Percentiles rank a stretch among this genome's conserved stretches.
Conservation (phyloP, 2,888 invertebrate species). For the Epinotia nisella region DNA sequence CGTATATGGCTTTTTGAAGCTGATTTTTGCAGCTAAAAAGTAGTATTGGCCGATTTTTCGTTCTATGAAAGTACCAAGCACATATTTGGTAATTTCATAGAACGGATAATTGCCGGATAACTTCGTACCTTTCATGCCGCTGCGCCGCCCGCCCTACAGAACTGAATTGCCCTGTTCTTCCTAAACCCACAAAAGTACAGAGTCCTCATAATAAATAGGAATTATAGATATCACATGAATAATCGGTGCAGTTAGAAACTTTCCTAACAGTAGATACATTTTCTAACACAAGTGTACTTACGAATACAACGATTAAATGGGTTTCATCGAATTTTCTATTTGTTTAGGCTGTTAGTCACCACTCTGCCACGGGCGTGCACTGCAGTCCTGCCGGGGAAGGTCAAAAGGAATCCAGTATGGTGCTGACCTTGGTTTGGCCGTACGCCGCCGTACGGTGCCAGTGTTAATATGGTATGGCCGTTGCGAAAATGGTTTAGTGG, state of each 20-base stretch:
- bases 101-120: neutral
- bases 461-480: no score
- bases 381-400: neutral
- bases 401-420: no score
- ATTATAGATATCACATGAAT: neutral
- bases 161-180: neutral
- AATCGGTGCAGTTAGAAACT: neutral
- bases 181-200: no score
- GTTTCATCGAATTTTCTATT: no score
- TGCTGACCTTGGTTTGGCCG: no score
- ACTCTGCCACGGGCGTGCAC: neutral
- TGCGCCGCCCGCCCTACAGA: neutral
- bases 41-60: neutral
- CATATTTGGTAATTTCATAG: no score
- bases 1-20: no score
- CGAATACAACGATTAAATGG: no score
- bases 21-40: neutral
- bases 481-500: neutral
- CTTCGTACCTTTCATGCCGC: neutral
- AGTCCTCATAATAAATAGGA: neutral
- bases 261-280: neutral
- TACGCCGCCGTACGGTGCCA: no score
- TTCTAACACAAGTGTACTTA: no score
- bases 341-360: no score
- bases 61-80: neutral